These are phyloP conservation scores for Drosophila algonquin DNA, from an alignment of 2,888 invertebrate species.

Conservation along the genomic window DNA sequence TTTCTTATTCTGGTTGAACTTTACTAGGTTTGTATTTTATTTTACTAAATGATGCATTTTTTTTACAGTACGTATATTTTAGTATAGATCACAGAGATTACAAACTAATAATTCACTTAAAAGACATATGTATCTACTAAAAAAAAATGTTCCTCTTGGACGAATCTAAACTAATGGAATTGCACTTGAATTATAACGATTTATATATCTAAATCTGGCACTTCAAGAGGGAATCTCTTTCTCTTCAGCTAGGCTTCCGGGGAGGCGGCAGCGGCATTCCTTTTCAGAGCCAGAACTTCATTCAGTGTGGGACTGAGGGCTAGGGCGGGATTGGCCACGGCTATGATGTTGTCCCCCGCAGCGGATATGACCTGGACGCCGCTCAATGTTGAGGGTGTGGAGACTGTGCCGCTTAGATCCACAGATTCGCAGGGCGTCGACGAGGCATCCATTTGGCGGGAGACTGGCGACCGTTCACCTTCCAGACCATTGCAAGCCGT, in stretches of 20 bases:
- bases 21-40: not conserved
- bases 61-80: conserved; percentile 55
- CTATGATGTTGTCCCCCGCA: conserved; percentile 93
- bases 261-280: conserved; percentile 78
- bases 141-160: conserved; percentile 18
- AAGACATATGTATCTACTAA: conserved; percentile 17
- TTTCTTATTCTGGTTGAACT: not conserved
- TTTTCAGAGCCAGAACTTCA: conserved; percentile 81
- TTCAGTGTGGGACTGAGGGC: conserved; percentile 86
- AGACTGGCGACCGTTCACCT: conserved; percentile 66
- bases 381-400: conserved; percentile 52
- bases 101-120: conserved; percentile 43
- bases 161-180: conserved; percentile 50
- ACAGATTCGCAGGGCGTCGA: conserved; percentile 49
- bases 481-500: conserved; percentile 70
- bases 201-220: conserved; percentile 40
- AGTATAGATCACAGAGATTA: conserved; percentile 66
- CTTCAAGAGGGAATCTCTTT: conserved; percentile 13
- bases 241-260: conserved; percentile 74
- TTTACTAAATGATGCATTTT: conserved; percentile 44
- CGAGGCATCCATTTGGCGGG: conserved; percentile 37
- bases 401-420: conserved; percentile 49
- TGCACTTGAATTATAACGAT: conserved; percentile 58
- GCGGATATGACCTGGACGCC: conserved; percentile 92
- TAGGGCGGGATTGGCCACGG: conserved; percentile 94